phyloP scores from a whole-genome alignment of 2,113 vertebrate species.

The Spea bombifrons region DNA sequence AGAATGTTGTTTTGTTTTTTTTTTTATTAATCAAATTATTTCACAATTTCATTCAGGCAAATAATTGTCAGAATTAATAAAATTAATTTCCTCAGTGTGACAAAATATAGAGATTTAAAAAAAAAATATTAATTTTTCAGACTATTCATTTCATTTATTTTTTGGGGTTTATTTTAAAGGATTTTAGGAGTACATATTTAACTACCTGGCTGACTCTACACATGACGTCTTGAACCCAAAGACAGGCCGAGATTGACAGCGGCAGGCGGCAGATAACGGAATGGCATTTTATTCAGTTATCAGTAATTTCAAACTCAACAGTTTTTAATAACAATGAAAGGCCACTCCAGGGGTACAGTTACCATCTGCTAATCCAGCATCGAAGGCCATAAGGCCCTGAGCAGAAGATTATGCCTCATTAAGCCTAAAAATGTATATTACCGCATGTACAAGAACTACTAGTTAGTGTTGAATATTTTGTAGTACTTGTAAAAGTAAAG shows the following conservation, averaged over 20 bases:
- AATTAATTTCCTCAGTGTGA: too few species aligned
- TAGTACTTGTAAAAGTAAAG: too few species aligned
- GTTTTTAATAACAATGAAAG: constrained; percentile 28
- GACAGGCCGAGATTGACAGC: background rate
- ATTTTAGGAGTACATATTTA: constrained; percentile 1
- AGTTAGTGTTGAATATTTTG: too few species aligned
- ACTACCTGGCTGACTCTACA: background rate
- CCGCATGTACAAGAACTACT: background rate
- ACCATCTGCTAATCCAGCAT: constrained; percentile 34
- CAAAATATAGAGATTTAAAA: too few species aligned
- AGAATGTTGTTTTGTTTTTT: too few species aligned
- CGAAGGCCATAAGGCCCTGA: constrained; percentile 41
- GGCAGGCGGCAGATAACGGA: background rate
- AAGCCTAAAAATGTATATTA: constrained; percentile 32
- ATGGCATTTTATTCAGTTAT: background rate
- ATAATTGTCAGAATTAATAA: too few species aligned
- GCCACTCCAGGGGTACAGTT: constrained; percentile 29
- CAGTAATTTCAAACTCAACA: constrained; percentile 20
- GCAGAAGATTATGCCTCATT: constrained; percentile 37
- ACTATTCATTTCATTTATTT: too few species aligned
- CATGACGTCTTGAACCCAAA: background rate
- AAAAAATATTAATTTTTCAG: too few species aligned
- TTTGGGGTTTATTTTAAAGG: background rate
- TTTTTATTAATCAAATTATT: too few species aligned
- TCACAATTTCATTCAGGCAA: too few species aligned